Base-by-base conservation (phyloP, 92 coral and sea anemone species). In the Diadumene lineata region DNA sequence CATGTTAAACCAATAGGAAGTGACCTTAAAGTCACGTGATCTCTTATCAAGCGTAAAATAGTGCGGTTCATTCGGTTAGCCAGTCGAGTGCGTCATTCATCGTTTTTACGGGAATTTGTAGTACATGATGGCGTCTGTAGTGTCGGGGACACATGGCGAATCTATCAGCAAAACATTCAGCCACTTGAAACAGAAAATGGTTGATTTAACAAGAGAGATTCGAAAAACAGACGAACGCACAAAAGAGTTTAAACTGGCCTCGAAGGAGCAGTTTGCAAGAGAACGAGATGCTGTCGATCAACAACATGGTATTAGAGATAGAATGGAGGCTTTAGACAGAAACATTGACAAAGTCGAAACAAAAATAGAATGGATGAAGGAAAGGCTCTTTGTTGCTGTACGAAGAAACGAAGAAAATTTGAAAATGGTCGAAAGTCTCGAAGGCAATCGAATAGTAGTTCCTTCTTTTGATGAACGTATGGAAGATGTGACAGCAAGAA, bases 361-460 rank as follows among this genome's bases (percentile, higher is more conserved):
- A 0, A 71, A 83, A 48, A 78, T 60, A 21, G 56, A 81, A 21
- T 83, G 64, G 22, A 53, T 69, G 51, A 87, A 87, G 70, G 92
- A 83, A 60, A 66, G 81, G 64, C 61, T 74, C 74, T 75, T 78
- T 24, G 73, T 73, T 22, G 92, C 88, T 7, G 6, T 38, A 32
- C 74, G 79, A 64, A 74, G 92, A 58, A 26, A 51, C 68, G 82
- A 78, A 38, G 88, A 87, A 50, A 87, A 87, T 33, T 11, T 78
- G 0, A 74, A 83, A 31, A 73, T 60, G 79, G 77, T 81, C 43
- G 62, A 34, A 65, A 76, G 69, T 69, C 69, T 87, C 0, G 85
- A 87, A 74, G 64, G 65, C 28, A 79, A 87, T 57, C 68, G 77
- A 60, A 56, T 87, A 29, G 92, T 79, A 43, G 75, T 87, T 13